Evolutionary conservation across 2,797 vertebrate genomes (phyloP), one percentile per base, ranked within the genome.

Genomic region (Aphelocoma californica): DNA sequence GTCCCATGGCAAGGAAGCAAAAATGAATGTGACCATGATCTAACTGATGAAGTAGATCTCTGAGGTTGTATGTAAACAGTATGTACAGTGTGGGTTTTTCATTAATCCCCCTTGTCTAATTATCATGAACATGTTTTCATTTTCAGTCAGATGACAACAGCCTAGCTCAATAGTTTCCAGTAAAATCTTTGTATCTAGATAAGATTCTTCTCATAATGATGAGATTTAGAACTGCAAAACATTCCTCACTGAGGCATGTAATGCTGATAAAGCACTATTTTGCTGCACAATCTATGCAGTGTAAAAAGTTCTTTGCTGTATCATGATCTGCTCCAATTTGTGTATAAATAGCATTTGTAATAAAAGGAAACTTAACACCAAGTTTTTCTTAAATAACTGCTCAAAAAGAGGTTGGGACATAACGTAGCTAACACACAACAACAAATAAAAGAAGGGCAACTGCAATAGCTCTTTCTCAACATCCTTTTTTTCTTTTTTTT

Each of bases 61-160:
- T 72, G 40, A 42, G 86, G 57, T 88, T 96, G 79, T 72, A 70
- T 42, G 42, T 81, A 90, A 91, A 91, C 20, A 81, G 79, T 31
- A 74, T 26, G 69, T 56, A 86, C 16, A 83, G 32, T 50, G 70
- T 50, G 54, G 57, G n/a, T 94, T 86, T 89, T 70, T 40, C 89
- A 92, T 58, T 92, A 96, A 94, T 87, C 65, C 50, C 45, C 45
- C 79, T 77, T 92, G 62, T 84, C 91, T 90, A 93, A 96, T 96
- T 84, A 93, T 70, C 95, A 87, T 40, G 60, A 96, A 73, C 78
- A 86, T 58, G 23, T 80, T 96, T 94, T 85, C 34, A 60, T 95
- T 95, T 92, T 90, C 78, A 92, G 89, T 79, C 72, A 89, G 86
- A 94, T 72, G 87, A 90, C n/a, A 85, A 77, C 70, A 81, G 56